Percentiles rank a stretch among this genome's conserved stretches.
These are phyloP conservation scores for Protobothrops flavoviridis DNA, from an alignment of 2,113 vertebrate genomes.

Conservation along the genomic window DNA sequence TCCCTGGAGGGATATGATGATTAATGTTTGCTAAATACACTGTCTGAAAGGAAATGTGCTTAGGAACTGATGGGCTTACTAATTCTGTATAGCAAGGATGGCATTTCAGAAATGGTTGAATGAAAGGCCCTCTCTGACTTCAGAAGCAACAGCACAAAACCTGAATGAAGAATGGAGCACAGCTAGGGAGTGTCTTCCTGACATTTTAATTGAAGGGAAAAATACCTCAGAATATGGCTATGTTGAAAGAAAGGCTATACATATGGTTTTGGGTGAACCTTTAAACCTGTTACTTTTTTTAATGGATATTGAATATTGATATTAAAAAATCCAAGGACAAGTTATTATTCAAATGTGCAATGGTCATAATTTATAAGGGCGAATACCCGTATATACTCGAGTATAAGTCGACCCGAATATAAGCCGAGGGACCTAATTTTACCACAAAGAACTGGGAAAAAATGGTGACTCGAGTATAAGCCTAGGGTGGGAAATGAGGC, in stretches of 20 bases:
- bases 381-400: too few relatives aligned
- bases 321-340: background rate
- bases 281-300: background rate
- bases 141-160: background rate
- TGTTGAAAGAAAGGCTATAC: background rate
- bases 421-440: too few relatives aligned
- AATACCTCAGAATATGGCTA: background rate
- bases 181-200: background rate
- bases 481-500: too few relatives aligned
- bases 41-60: background rate
- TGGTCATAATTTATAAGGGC: background rate
- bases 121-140: too few relatives aligned
- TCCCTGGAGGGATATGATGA: slow-evolving; percentile 19
- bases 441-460: too few relatives aligned
- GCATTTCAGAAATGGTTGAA: background rate
- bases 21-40: slow-evolving; percentile 22
- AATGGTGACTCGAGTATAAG: too few relatives aligned
- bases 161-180: background rate
- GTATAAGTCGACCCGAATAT: too few relatives aligned
- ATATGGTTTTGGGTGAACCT: background rate
- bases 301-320: background rate
- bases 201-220: background rate
- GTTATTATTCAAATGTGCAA: background rate
- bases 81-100: background rate
- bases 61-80: background rate